phyloP scores from a whole-genome alignment of 2,113 vertebrate genomes.

The Centropus unirufus region DNA sequence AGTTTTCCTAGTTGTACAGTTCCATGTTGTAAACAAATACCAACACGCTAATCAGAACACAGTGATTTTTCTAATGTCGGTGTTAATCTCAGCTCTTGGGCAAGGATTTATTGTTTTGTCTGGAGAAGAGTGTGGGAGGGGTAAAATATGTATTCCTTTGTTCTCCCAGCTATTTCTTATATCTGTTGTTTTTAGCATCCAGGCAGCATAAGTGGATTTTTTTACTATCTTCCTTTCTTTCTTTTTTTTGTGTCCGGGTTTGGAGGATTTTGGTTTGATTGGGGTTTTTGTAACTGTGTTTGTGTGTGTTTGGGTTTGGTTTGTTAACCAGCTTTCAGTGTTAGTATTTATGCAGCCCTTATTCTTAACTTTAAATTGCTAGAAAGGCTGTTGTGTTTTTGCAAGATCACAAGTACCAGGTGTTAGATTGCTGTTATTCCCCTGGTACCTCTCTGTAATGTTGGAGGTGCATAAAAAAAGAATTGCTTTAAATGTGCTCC shows the following conservation, averaged over 20 bases:
- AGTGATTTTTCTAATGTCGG: not conserved
- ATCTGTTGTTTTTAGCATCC: not conserved
- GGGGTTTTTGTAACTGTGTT: not conserved
- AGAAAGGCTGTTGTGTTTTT: not conserved
- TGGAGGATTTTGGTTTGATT: no score
- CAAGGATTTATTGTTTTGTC: not conserved
- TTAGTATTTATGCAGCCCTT: not conserved
- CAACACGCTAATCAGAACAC: not conserved
- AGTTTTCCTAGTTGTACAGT: not conserved
- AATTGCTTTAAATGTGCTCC: not conserved
- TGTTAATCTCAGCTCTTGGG: not conserved
- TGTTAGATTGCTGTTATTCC: not conserved
- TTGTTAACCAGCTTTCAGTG: not conserved
- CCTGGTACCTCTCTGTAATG: not conserved
- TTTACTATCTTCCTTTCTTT: not conserved
- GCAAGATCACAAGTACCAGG: not conserved
- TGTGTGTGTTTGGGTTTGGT: not conserved
- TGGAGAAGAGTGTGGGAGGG: not conserved
- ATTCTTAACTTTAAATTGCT: not conserved
- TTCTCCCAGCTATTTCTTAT: not conserved
- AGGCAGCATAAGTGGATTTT: not conserved
- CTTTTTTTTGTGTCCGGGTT: not conserved
- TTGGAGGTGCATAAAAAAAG: not conserved
- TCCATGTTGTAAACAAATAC: not conserved
- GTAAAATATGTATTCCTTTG: not conserved